Evolutionary conservation across 1,140 invertebrate species (phyloP).

Genomic region (Musca domestica): DNA sequence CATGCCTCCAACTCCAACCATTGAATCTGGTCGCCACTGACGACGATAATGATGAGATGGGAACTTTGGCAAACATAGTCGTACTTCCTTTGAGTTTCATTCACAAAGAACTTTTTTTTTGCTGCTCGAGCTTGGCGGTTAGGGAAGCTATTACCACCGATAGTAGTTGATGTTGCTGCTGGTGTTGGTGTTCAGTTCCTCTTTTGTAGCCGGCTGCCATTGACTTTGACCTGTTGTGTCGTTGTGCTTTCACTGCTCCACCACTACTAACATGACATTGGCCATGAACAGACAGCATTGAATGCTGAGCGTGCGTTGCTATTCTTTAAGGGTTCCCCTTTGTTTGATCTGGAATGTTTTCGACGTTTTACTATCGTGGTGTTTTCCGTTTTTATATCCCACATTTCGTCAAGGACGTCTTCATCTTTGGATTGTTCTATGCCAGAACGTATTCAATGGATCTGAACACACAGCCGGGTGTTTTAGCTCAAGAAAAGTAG

Average conservation of each 20-base stretch:
- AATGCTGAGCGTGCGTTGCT: background rate
- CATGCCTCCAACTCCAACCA: background rate
- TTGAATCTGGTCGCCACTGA: background rate
- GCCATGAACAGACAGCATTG: background rate
- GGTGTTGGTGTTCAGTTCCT: background rate
- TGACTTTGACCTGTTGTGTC: constrained; percentile 17
- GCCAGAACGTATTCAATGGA: no score
- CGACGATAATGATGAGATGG: background rate
- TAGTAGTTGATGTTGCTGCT: background rate
- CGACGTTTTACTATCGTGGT: constrained; percentile 1
- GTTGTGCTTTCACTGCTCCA: constrained; percentile 9
- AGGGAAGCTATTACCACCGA: background rate
- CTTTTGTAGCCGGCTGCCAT: background rate
- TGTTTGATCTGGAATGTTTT: no score
- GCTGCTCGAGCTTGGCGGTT: background rate
- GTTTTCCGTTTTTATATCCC: background rate
- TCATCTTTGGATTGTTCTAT: background rate
- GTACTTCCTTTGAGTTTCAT: constrained; percentile 6
- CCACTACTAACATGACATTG: background rate
- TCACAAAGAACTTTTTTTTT: background rate
- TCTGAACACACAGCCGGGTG: no score
- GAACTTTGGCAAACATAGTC: background rate
- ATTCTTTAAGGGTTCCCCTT: background rate
- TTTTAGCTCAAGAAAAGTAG: no score
- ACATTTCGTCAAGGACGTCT: constrained; percentile 9